Conservation (phyloP, 2,888 invertebrate species). For the Hydroisotoma schaefferi region DNA sequence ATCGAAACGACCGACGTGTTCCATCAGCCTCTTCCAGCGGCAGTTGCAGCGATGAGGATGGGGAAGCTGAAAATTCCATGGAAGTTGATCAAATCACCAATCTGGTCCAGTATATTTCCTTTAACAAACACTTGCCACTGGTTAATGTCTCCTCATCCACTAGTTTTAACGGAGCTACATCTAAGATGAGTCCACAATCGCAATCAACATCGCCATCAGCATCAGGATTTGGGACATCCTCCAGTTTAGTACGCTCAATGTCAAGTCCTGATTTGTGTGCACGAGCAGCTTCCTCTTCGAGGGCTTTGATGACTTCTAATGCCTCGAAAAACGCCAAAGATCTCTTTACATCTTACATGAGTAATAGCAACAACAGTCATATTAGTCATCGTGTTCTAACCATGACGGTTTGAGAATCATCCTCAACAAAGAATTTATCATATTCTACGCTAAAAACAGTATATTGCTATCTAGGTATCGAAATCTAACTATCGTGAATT, state of each 20-base stretch:
- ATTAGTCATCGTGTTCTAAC: constrained; percentile 27
- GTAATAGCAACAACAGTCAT: constrained; percentile 12
- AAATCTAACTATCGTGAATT: no score
- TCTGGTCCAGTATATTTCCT: constrained; percentile 60
- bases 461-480: no score
- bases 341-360: constrained; percentile 20
- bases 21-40: constrained; percentile 41
- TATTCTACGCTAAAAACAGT: no score
- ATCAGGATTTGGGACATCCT: neutral
- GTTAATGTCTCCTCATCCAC: constrained; percentile 4
- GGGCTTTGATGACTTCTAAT: constrained; percentile 8
- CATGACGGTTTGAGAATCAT: constrained; percentile 27
- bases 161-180: constrained; percentile 9
- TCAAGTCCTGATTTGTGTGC: constrained; percentile 40
- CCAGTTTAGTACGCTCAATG: constrained; percentile 32
- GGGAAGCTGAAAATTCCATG: constrained; percentile 51
- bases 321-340: constrained; percentile 25
- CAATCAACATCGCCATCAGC: neutral
- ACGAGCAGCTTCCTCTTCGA: constrained; percentile 2
- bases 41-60: constrained; percentile 40
- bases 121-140: constrained; percentile 49
- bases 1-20: constrained; percentile 43
- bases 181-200: neutral
- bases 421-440: no score
- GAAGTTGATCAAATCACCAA: constrained; percentile 61